A percentile compares a stretch with the other conserved stretches of the same genome.
Evolutionary conservation across 2,113 vertebrate species (phyloP).

Genomic region (Platanista minor): DNA sequence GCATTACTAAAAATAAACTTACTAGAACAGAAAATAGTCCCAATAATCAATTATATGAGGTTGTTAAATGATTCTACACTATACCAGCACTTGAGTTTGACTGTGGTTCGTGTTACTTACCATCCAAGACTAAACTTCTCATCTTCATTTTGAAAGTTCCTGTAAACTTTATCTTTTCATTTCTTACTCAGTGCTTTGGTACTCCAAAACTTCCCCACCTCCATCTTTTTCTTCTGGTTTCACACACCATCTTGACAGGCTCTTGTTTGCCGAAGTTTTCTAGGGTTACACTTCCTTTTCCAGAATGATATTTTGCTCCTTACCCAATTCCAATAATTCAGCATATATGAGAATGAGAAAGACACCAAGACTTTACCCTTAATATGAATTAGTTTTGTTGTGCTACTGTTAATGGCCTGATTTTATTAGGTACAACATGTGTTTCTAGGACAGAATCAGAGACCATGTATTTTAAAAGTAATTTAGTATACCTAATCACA

Average conservation of each 20-base stretch:
- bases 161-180: neutral
- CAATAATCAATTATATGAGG: neutral
- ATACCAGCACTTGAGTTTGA: neutral
- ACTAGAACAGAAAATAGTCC: neutral
- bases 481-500: neutral
- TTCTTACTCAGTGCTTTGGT: neutral
- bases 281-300: neutral
- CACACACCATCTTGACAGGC: neutral
- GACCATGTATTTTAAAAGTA: neutral
- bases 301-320: neutral
- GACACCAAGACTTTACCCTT: neutral
- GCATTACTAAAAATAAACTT: neutral
- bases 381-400: neutral
- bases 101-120: neutral
- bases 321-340: neutral
- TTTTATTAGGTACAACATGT: neutral
- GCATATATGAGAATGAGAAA: neutral
- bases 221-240: neutral
- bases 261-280: neutral
- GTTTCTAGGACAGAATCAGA: neutral
- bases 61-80: neutral
- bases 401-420: neutral
- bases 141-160: neutral
- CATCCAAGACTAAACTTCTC: neutral
- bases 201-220: neutral